Conservation (phyloP, 2,888 invertebrate species). For the Priocnemis perturbator region DNA sequence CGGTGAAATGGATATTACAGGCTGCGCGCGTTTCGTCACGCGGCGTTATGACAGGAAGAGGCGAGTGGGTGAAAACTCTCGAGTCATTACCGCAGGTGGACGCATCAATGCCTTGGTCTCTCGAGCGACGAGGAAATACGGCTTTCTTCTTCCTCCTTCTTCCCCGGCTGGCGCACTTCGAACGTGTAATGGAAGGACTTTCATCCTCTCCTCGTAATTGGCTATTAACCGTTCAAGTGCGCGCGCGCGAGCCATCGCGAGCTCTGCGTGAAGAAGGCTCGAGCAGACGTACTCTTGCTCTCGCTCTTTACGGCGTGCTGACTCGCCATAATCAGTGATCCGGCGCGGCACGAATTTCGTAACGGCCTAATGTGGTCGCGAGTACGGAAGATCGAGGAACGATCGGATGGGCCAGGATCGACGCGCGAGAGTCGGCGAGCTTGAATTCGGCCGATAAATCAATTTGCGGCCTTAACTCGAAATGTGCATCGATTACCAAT, state of each 20-base stretch:
- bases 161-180: slow-evolving; percentile 4
- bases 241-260: too few species aligned
- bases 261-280: too few species aligned
- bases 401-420: too few species aligned
- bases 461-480: slow-evolving; percentile 16
- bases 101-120: slow-evolving; percentile 18
- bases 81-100: slow-evolving; percentile 13
- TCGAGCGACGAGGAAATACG: slow-evolving; percentile 36
- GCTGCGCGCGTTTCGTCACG: slow-evolving; percentile 12
- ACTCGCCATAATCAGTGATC: too few species aligned
- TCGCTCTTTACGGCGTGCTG: too few species aligned
- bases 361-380: too few species aligned
- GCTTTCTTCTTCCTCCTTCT: slow-evolving; percentile 48
- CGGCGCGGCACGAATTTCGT: too few species aligned
- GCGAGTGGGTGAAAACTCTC: slow-evolving; percentile 42
- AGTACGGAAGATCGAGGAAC: too few species aligned
- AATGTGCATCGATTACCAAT: slow-evolving; percentile 23
- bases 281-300: too few species aligned
- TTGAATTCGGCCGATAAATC: slow-evolving; percentile 22
- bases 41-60: slow-evolving; percentile 33
- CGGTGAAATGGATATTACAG: slow-evolving; percentile 29
- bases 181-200: slow-evolving; percentile 36
- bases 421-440: not conserved
- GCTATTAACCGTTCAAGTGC: not conserved
- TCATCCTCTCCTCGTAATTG: slow-evolving; percentile 39